Conservation (phyloP, 1,140 invertebrate genomes). For the Triops cancriformis region DNA sequence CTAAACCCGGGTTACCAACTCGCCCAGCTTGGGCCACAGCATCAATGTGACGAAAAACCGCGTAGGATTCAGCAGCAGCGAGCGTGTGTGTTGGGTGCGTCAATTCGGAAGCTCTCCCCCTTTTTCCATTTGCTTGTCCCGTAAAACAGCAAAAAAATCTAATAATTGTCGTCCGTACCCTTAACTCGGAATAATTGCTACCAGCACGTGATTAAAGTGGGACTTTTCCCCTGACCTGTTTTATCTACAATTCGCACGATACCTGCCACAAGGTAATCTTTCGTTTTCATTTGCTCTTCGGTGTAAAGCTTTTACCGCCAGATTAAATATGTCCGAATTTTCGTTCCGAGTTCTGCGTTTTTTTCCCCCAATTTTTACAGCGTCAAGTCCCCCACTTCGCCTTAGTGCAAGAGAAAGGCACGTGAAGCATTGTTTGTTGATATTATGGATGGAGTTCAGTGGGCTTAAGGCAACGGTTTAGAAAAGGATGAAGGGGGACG, state of each 20-base stretch:
- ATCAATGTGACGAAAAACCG: constrained; percentile 10
- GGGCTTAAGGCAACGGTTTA: not conserved
- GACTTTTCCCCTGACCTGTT: not conserved
- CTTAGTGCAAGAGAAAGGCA: not conserved
- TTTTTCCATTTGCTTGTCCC: not conserved
- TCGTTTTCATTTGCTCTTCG: no score
- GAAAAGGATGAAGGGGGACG: not conserved
- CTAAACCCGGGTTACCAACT: not conserved
- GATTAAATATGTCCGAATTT: no score
- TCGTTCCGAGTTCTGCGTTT: not conserved
- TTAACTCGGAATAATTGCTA: not conserved
- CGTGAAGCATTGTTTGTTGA: constrained; percentile 1
- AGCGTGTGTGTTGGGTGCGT: not conserved
- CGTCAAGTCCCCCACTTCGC: not conserved
- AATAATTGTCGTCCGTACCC: not conserved
- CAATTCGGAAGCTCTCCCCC: not conserved
- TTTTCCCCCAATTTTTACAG: not conserved
- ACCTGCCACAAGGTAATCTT: not conserved
- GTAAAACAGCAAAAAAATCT: not conserved
- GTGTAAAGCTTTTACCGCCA: no score
- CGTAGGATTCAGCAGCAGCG: not conserved
- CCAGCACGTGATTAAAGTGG: not conserved
- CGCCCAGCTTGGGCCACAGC: constrained; percentile 6
- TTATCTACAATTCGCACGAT: not conserved
- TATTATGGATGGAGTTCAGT: constrained; percentile 2